Conservation (phyloP, 1,140 invertebrate genomes). For the Tetramorium alpestre region DNA sequence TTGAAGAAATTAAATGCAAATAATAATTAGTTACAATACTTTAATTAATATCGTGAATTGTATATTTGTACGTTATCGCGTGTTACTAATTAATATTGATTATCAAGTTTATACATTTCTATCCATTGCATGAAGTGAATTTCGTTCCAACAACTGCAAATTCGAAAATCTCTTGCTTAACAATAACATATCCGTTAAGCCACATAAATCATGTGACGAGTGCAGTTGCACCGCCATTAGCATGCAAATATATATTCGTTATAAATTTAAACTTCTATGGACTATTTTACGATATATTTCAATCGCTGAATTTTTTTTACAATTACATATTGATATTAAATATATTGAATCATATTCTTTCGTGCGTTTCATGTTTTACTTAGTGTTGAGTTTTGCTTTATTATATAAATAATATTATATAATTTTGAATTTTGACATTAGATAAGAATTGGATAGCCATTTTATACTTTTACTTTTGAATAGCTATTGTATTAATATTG, state of each 20-base stretch:
- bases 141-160: slow-evolving; percentile 28
- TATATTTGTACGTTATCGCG: neutral
- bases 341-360: too few species aligned
- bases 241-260: slow-evolving; percentile 66
- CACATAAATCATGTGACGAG: slow-evolving; percentile 60
- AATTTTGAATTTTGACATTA: neutral
- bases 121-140: neutral
- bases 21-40: neutral
- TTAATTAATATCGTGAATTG: neutral
- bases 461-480: neutral
- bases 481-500: neutral
- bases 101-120: slow-evolving; percentile 9
- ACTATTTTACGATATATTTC: slow-evolving; percentile 22
- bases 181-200: slow-evolving; percentile 21
- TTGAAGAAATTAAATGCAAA: neutral
- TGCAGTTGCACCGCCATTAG: slow-evolving; percentile 42
- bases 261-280: slow-evolving; percentile 48
- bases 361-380: too few species aligned
- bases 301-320: slow-evolving; percentile 36
- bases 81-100: slow-evolving; percentile 43
- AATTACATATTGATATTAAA: neutral
- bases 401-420: neutral
- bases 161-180: slow-evolving; percentile 46
- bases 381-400: neutral
- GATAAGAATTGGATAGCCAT: neutral